Conservation (phyloP, 2,797 vertebrate species). For the Galago senegalensis region DNA sequence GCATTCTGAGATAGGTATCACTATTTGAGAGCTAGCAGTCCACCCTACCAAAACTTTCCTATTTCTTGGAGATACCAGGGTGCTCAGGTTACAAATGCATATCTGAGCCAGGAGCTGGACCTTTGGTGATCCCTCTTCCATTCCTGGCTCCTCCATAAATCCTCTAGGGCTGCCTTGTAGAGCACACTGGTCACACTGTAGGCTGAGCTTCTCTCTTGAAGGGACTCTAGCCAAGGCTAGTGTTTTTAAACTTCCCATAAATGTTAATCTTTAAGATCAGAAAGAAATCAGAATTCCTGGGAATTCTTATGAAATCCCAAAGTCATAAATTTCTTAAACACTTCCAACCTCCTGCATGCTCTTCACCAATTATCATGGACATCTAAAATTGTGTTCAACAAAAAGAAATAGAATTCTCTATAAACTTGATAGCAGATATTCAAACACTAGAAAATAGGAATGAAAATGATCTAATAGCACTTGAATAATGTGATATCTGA, state of each 20-base stretch:
- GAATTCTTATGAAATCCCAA: background rate
- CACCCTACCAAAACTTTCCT: background rate
- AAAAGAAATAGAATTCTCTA: background rate
- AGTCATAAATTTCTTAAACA: background rate
- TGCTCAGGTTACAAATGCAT: background rate
- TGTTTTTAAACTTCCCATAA: background rate
- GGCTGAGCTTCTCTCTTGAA: background rate
- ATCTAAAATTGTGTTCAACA: background rate
- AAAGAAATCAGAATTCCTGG: background rate
- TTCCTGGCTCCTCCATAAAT: background rate
- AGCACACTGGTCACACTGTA: background rate
- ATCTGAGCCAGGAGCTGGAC: background rate
- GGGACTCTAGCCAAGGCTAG: background rate
- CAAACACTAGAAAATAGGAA: background rate
- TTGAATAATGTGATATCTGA: background rate
- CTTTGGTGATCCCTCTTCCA: background rate
- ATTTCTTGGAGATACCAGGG: background rate
- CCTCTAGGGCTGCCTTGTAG: background rate
- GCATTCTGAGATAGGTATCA: background rate
- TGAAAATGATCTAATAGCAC: background rate
- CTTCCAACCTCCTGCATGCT: background rate
- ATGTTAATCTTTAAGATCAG: background rate
- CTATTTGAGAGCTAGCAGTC: background rate
- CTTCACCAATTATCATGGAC: background rate
- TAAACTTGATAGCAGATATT: background rate